phyloP scores from a whole-genome alignment of 2,888 invertebrate species.

The Dorcus hopei region DNA sequence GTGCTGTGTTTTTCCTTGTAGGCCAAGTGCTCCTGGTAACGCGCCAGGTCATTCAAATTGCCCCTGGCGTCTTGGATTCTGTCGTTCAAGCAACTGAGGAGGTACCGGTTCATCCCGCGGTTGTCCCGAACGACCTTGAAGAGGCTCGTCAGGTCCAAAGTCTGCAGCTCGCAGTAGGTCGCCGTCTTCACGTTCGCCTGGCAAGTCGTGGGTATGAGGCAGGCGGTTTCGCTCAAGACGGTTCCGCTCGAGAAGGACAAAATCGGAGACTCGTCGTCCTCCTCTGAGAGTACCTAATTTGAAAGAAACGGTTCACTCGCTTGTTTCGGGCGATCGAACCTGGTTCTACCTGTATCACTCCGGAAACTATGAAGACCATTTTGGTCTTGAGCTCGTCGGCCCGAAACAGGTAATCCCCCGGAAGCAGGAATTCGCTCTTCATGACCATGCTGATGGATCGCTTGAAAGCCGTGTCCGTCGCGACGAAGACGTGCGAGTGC shows the following conservation, averaged over 20 bases:
- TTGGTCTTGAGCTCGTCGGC: slow-evolving; percentile 52
- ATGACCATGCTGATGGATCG: slow-evolving; percentile 52
- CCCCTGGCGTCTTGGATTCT: not conserved
- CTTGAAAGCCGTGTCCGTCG: slow-evolving; percentile 53
- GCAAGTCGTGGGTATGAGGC: slow-evolving; percentile 49
- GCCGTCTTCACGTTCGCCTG: slow-evolving; percentile 13
- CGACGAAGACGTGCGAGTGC: slow-evolving; percentile 53
- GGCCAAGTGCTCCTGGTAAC: not conserved
- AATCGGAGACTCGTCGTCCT: slow-evolving; percentile 56
- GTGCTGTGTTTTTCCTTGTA: not conserved
- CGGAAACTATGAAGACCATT: slow-evolving; percentile 55
- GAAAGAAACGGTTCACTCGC: not conserved
- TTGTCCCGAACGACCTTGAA: not conserved
- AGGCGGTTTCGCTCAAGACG: slow-evolving; percentile 53
- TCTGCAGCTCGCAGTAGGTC: slow-evolving; percentile 55
- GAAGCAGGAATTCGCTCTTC: slow-evolving; percentile 54
- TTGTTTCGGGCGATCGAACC: not conserved
- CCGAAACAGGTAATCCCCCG: slow-evolving; percentile 53
- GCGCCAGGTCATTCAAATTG: not conserved
- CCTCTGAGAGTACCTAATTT: slow-evolving; percentile 42
- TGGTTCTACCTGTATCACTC: slow-evolving; percentile 48
- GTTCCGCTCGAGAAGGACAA: slow-evolving; percentile 54
- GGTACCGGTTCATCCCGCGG: not conserved
- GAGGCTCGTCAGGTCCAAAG: slow-evolving; percentile 36
- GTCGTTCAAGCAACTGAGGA: not conserved